phyloP scores from a whole-genome alignment of 2,113 vertebrate genomes.

The Pseudorasbora parva region DNA sequence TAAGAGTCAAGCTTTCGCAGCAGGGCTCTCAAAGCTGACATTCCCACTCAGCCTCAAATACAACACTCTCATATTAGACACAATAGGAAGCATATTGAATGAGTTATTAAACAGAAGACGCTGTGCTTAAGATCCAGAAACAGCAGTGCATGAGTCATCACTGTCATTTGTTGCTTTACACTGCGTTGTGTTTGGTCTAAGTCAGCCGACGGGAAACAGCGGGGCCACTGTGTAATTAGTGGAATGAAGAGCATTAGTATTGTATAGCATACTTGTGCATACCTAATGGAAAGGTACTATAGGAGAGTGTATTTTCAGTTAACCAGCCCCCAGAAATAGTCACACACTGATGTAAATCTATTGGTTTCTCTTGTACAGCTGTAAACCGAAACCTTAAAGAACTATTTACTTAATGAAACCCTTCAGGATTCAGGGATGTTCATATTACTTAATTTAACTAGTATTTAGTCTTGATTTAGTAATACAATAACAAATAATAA shows the following conservation, averaged over 20 bases:
- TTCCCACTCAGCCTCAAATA: conserved; percentile 41
- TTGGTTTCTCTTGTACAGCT: not conserved
- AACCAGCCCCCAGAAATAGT: not conserved
- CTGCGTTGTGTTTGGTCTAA: conserved; percentile 6
- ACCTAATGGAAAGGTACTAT: conserved; percentile 12
- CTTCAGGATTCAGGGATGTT: not conserved
- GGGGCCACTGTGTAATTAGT: conserved; percentile 52
- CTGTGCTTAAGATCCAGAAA: conserved; percentile 45
- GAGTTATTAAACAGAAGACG: conserved; percentile 53
- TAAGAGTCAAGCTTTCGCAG: conserved; percentile 26
- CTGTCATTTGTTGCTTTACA: conserved; percentile 34
- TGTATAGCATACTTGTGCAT: conserved; percentile 35
- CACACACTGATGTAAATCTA: conserved; percentile 1
- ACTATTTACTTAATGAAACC: not conserved
- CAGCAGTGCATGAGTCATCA: conserved; percentile 37
- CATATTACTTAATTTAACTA: too few relatives aligned
- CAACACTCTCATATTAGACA: conserved; percentile 45
- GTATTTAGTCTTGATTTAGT: too few relatives aligned
- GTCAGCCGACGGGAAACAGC: conserved; percentile 40
- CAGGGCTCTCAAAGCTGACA: conserved; percentile 42
- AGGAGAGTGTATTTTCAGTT: conserved; percentile 37
- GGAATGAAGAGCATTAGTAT: conserved; percentile 49
- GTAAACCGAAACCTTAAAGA: not conserved
- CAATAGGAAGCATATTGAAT: conserved; percentile 56
- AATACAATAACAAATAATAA: too few relatives aligned